Conservation (phyloP, 92 coral and sea anemone species). For the Parazoanthus atlanticus region DNA sequence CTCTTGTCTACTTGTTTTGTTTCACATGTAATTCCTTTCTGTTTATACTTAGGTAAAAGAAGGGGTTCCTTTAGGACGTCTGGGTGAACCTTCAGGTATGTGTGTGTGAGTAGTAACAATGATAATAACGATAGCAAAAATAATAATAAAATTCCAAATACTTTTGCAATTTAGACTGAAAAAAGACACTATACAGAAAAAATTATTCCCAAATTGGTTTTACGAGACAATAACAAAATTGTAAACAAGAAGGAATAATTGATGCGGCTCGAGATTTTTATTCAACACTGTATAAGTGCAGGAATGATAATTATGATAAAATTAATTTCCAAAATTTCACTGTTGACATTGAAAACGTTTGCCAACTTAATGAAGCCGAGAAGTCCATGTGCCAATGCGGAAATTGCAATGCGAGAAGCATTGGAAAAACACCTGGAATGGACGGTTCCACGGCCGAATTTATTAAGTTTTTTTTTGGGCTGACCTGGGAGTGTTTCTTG, state of each 20-base stretch:
- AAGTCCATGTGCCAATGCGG: constrained; percentile 32
- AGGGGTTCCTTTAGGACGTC: neutral
- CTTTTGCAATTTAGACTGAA: no score
- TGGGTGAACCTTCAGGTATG: neutral
- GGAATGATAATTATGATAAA: neutral
- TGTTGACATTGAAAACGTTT: constrained; percentile 8
- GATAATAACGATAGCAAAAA: no score
- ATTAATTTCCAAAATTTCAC: neutral
- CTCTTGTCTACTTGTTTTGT: neutral
- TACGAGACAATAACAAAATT: neutral
- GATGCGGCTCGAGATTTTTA: constrained; percentile 24
- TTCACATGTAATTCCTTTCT: neutral
- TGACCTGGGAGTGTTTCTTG: constrained; percentile 4
- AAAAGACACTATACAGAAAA: constrained; percentile 33
- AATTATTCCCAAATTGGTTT: constrained; percentile 25
- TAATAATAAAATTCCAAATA: no score
- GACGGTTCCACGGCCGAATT: neutral
- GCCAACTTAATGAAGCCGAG: constrained; percentile 20
- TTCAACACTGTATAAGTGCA: constrained; percentile 21
- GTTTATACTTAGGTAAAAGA: neutral
- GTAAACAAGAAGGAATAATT: constrained; percentile 13
- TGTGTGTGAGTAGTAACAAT: neutral
- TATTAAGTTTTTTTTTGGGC: neutral
- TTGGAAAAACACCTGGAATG: constrained; percentile 31
- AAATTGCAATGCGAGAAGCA: constrained; percentile 35